Percentiles rank a stretch among this genome's conserved stretches.
These are phyloP conservation scores for Acanthacorydalis orientalis DNA, from an alignment of 2,888 invertebrate genomes.

Conservation along the genomic window DNA sequence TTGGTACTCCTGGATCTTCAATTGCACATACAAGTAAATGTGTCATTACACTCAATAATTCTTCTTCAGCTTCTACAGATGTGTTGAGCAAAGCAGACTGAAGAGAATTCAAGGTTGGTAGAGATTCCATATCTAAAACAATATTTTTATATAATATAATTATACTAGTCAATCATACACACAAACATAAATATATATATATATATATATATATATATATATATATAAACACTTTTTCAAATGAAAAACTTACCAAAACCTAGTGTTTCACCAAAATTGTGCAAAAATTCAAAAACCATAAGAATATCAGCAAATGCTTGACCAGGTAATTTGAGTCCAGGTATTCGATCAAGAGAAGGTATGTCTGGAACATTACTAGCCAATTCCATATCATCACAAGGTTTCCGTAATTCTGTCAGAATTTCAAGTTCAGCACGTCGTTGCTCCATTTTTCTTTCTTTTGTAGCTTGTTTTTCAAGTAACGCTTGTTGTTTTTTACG, in stretches of 20 bases:
- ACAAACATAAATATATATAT: neutral
- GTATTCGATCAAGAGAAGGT: slow-evolving; percentile 58
- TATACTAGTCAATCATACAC: neutral
- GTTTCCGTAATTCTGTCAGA: slow-evolving; percentile 57
- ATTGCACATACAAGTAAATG: slow-evolving; percentile 83
- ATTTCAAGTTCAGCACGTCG: slow-evolving; percentile 48
- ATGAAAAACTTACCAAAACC: slow-evolving; percentile 59
- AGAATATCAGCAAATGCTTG: slow-evolving; percentile 82
- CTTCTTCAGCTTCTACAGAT: slow-evolving; percentile 66
- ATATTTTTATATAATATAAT: slow-evolving; percentile 4
- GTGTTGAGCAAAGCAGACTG: slow-evolving; percentile 73
- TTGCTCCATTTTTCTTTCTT: slow-evolving; percentile 69
- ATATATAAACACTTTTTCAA: neutral
- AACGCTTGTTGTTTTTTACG: slow-evolving; percentile 57
- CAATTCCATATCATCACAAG: slow-evolving; percentile 81
- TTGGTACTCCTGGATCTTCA: slow-evolving; percentile 84
- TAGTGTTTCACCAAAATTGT: slow-evolving; percentile 88
- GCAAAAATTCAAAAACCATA: slow-evolving; percentile 93
- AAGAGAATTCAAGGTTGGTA: slow-evolving; percentile 73
- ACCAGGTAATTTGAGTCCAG: slow-evolving; percentile 56
- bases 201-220: neutral
- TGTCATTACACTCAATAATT: slow-evolving; percentile 72
- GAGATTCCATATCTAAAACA: slow-evolving; percentile 57
- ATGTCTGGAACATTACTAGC: slow-evolving; percentile 42
- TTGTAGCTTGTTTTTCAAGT: slow-evolving; percentile 68